phyloP scores from a whole-genome alignment of 2,113 vertebrate species.

The Grantiella picta region DNA sequence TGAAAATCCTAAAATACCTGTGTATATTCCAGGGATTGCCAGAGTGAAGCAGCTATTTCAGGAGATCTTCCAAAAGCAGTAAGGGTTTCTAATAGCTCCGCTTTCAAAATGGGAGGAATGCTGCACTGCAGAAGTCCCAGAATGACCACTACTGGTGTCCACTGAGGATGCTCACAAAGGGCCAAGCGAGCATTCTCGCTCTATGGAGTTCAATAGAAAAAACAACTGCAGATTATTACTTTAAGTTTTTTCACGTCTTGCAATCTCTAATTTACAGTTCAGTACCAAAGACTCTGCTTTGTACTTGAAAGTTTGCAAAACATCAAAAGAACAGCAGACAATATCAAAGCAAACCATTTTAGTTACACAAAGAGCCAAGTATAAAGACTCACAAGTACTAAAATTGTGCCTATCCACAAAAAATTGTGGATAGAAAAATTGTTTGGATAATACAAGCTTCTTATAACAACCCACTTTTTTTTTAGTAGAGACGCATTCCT shows the following conservation, averaged over 20 bases:
- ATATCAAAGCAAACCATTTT: background rate
- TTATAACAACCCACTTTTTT: background rate
- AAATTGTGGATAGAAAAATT: background rate
- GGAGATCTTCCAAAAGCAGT: conserved; percentile 94
- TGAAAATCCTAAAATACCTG: conserved; percentile 77
- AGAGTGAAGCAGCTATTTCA: conserved; percentile 93
- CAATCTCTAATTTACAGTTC: background rate
- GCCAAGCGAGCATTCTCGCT: conserved; percentile 96
- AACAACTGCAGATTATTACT: background rate
- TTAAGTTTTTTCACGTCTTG: background rate
- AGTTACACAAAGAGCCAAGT: background rate
- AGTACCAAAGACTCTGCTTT: background rate
- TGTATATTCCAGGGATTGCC: conserved; percentile 96
- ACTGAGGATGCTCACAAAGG: conserved; percentile 95
- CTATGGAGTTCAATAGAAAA: conserved; percentile 57
- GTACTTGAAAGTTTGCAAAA: background rate
- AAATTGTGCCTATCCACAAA: background rate
- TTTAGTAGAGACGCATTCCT: background rate
- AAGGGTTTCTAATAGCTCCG: conserved; percentile 84
- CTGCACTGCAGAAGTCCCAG: conserved; percentile 94
- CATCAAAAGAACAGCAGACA: background rate
- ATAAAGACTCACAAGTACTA: background rate
- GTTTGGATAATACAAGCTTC: background rate
- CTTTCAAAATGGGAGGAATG: conserved; percentile 90
- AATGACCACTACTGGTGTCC: conserved; percentile 95